Evolutionary conservation across 2,113 vertebrate species (phyloP).

Genomic region (Telmatochromis brachygnathus): DNA sequence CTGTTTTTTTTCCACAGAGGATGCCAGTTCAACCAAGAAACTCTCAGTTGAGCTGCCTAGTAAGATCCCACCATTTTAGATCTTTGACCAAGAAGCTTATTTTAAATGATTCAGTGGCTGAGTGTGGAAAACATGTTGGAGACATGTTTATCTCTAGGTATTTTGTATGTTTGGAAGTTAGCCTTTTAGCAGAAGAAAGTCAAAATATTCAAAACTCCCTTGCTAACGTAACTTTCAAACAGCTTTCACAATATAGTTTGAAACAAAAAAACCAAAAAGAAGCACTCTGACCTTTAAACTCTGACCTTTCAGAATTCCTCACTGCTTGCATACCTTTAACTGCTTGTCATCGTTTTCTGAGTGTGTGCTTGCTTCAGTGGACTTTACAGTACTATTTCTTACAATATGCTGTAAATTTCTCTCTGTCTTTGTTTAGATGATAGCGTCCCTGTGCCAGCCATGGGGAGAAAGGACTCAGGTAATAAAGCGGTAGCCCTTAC

Average conservation of each 20-base stretch:
- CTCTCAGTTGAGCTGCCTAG: slow-evolving; percentile 74
- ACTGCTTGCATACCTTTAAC: slow-evolving; percentile 15
- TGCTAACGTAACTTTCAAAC: slow-evolving; percentile 5
- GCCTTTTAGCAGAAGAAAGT: background rate
- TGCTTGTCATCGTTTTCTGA: slow-evolving; percentile 22
- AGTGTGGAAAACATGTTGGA: slow-evolving; percentile 30
- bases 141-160: slow-evolving; percentile 25
- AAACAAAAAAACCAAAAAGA: background rate
- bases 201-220: background rate
- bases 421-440: slow-evolving; percentile 90
- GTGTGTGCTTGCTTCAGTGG: slow-evolving; percentile 54
- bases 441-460: slow-evolving; percentile 77
- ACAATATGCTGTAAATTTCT: slow-evolving; percentile 75
- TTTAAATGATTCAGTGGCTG: slow-evolving; percentile 5
- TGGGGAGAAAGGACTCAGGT: slow-evolving; percentile 97
- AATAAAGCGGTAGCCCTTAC: slow-evolving; percentile 43
- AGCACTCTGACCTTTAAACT: background rate
- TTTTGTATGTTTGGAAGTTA: slow-evolving; percentile 32
- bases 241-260: background rate
- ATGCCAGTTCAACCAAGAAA: slow-evolving; percentile 71
- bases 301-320: slow-evolving; percentile 22
- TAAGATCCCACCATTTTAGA: slow-evolving; percentile 61
- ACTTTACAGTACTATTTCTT: slow-evolving; percentile 72
- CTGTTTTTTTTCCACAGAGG: slow-evolving; percentile 73
- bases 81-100: background rate